Evolutionary conservation across 1,140 invertebrate species (phyloP).

Genomic region (Monochamus saltuarius): DNA sequence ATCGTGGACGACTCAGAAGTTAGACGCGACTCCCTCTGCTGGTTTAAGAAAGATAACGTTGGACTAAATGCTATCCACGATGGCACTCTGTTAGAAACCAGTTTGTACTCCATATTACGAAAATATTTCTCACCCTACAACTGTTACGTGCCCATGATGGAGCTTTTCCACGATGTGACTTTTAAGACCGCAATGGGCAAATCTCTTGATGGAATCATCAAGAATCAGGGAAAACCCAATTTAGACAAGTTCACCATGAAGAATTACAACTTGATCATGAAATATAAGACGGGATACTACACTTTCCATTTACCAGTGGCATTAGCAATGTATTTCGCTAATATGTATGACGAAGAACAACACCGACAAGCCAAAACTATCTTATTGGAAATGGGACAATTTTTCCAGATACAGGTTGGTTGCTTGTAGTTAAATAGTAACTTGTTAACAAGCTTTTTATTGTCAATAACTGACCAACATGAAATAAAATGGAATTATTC

Average conservation of each 20-base stretch:
- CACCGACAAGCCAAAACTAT: conserved; percentile 85
- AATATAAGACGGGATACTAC: conserved; percentile 95
- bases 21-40: conserved; percentile 83
- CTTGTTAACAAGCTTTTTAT: not conserved
- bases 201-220: conserved; percentile 68
- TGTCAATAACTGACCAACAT: not conserved
- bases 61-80: conserved; percentile 88
- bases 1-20: conserved; percentile 86
- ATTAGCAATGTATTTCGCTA: conserved; percentile 82
- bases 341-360: conserved; percentile 66
- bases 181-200: conserved; percentile 81
- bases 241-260: conserved; percentile 81
- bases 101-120: conserved; percentile 76
- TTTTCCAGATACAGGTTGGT: conserved; percentile 89
- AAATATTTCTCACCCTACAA: conserved; percentile 75
- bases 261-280: conserved; percentile 83
- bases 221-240: conserved; percentile 64
- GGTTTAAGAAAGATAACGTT: conserved; percentile 81
- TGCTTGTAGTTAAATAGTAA: conserved; percentile 6
- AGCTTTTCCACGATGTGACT: conserved; percentile 83
- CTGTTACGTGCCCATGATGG: conserved; percentile 78
- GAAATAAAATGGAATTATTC: conserved; percentile 14
- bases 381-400: conserved; percentile 92
- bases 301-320: conserved; percentile 91
- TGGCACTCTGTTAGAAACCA: conserved; percentile 76